Evolutionary conservation across 2,113 vertebrate genomes (phyloP).

Genomic region (Marcusenius ussheri): DNA sequence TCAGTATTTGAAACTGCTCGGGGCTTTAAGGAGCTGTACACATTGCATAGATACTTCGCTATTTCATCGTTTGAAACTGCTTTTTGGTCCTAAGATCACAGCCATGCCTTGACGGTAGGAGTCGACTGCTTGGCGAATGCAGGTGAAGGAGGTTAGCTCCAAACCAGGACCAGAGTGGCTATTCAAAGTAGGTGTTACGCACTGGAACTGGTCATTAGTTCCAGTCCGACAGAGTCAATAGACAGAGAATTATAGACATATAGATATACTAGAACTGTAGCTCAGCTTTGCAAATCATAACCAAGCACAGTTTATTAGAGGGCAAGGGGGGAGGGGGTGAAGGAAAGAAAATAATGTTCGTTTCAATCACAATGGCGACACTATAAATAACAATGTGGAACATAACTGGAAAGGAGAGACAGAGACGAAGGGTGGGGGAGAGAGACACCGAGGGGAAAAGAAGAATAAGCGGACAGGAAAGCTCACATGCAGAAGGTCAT

Average conservation of each 20-base stretch:
- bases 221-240: background rate
- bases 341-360: background rate
- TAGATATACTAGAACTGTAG: background rate
- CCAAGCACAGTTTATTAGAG: background rate
- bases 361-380: background rate
- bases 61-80: background rate
- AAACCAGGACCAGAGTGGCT: background rate
- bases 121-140: background rate
- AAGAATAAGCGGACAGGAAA: background rate
- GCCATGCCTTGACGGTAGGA: background rate
- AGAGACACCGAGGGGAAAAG: background rate
- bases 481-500: background rate
- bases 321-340: background rate
- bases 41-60: background rate
- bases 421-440: background rate
- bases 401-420: background rate
- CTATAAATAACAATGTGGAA: background rate
- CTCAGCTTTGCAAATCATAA: background rate
- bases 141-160: background rate
- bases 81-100: background rate
- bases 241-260: background rate
- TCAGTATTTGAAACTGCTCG: background rate
- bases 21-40: background rate
- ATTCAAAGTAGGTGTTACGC: background rate
- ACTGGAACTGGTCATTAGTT: background rate